A percentile compares a stretch with the other conserved stretches of the same genome.
Evolutionary conservation across 1,140 invertebrate species (phyloP).

Genomic region (Reticulitermes speratus): DNA sequence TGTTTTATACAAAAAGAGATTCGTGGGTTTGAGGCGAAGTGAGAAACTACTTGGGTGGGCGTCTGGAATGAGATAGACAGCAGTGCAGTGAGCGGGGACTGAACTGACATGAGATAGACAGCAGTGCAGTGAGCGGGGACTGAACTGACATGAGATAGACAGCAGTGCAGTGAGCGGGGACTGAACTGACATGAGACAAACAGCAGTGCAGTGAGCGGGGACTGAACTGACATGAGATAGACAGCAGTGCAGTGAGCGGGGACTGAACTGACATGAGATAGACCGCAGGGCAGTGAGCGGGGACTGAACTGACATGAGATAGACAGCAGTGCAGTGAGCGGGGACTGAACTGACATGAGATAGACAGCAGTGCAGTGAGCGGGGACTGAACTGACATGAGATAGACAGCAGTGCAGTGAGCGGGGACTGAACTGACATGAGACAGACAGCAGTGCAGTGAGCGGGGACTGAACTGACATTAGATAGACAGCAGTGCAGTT

Average conservation of each 20-base stretch:
- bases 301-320: background rate
- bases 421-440: background rate
- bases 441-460: background rate
- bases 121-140: background rate
- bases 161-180: background rate
- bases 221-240: background rate
- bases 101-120: background rate
- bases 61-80: background rate
- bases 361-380: background rate
- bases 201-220: background rate
- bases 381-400: background rate
- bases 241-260: background rate
- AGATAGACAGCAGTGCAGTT: background rate
- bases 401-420: background rate
- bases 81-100: background rate
- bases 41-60: background rate
- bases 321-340: background rate
- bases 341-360: background rate
- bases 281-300: background rate
- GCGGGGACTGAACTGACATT: background rate
- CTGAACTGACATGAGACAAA: background rate
- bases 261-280: background rate
- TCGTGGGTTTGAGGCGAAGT: background rate
- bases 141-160: background rate
- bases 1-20: background rate